Conservation (phyloP, 2,888 invertebrate genomes). For the Stenotaenia linearis region DNA sequence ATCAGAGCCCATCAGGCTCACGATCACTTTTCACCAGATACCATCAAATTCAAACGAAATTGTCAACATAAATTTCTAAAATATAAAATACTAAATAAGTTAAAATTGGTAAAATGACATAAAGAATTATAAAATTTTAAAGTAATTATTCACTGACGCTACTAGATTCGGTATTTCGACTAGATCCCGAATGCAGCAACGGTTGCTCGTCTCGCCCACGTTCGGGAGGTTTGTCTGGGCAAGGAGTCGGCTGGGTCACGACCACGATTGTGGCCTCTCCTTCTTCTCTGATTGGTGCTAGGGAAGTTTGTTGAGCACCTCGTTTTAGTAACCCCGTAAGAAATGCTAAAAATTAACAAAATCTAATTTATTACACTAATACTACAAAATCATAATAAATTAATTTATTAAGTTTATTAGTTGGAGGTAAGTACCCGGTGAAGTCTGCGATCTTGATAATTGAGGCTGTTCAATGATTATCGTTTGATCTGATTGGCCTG, state of each 20-base stretch:
- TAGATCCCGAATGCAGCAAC: background rate
- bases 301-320: background rate
- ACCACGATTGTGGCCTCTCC: background rate
- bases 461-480: background rate
- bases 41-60: background rate
- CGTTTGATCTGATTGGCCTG: background rate
- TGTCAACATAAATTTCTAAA: background rate
- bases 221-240: background rate
- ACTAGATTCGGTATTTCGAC: background rate
- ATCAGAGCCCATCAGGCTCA: too few species aligned
- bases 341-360: background rate
- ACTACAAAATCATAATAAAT: background rate
- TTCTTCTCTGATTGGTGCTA: conserved; percentile 8
- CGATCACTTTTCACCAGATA: background rate
- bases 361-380: background rate
- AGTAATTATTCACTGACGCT: background rate
- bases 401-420: background rate
- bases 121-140: background rate
- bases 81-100: background rate
- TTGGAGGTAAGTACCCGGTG: background rate
- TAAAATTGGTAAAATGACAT: background rate
- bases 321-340: background rate
- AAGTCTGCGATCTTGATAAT: conserved; percentile 21
- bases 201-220: background rate
- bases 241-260: background rate